Conservation (phyloP, 1,140 invertebrate species). For the Drosophila leontia region DNA sequence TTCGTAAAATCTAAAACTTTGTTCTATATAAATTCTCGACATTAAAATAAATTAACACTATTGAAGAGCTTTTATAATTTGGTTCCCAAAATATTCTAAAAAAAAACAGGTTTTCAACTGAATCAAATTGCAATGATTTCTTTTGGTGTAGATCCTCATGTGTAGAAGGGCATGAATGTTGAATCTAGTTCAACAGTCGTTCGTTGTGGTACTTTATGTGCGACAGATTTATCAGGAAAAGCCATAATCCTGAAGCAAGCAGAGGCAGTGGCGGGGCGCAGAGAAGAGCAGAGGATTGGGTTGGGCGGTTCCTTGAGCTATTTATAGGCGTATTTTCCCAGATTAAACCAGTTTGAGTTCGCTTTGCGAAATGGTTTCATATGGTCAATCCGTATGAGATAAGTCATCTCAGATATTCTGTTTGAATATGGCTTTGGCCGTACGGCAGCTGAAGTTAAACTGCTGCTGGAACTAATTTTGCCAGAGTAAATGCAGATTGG, state of each 20-base stretch:
- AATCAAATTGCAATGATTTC: not conserved
- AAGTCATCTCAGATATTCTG: constrained; percentile 35
- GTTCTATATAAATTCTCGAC: too few species aligned
- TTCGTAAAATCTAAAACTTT: too few species aligned
- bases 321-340: constrained; percentile 55
- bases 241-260: constrained; percentile 48
- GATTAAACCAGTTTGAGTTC: constrained; percentile 41
- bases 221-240: constrained; percentile 61
- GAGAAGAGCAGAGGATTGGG: not conserved
- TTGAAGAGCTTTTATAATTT: too few species aligned
- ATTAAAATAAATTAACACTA: too few species aligned
- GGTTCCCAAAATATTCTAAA: too few species aligned
- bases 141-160: constrained; percentile 12
- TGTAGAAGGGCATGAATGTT: constrained; percentile 37
- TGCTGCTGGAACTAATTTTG: constrained; percentile 23
- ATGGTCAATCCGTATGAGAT: constrained; percentile 19
- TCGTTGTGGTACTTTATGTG: constrained; percentile 52
- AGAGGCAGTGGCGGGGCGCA: not conserved
- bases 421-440: constrained; percentile 35
- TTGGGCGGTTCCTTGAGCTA: constrained; percentile 29
- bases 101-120: not conserved
- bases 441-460: constrained; percentile 17
- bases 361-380: constrained; percentile 23
- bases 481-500: constrained; percentile 6
- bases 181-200: constrained; percentile 52